phyloP scores from a whole-genome alignment of 92 coral and sea anemone genomes.

The Chrysogorgia sp. region DNA sequence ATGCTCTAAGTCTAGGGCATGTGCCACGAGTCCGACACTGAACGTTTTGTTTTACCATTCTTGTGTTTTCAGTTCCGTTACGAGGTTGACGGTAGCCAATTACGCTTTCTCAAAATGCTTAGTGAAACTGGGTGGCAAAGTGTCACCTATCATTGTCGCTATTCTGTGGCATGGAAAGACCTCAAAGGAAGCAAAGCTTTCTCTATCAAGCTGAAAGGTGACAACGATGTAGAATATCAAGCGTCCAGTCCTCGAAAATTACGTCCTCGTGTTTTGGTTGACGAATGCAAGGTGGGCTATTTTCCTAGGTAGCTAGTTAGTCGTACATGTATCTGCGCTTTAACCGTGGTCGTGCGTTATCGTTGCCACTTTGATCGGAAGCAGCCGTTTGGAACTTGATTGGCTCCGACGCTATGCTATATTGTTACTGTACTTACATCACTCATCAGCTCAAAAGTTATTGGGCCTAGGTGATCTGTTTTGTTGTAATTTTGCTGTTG shows the following conservation, averaged over 20 bases:
- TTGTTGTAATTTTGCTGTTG: too few species aligned
- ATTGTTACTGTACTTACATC: too few species aligned
- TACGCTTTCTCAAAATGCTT: slow-evolving; percentile 78
- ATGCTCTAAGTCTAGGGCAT: too few species aligned
- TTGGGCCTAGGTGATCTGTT: too few species aligned
- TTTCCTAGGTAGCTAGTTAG: background rate
- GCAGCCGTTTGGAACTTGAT: too few species aligned
- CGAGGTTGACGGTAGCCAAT: slow-evolving; percentile 75
- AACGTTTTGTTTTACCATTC: background rate
- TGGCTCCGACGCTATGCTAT: too few species aligned
- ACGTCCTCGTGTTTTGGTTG: slow-evolving; percentile 74
- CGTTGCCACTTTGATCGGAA: too few species aligned
- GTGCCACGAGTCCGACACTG: background rate
- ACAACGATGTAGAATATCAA: slow-evolving; percentile 86
- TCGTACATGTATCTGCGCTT: background rate
- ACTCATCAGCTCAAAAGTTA: too few species aligned
- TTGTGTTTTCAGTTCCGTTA: slow-evolving; percentile 67
- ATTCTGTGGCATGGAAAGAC: slow-evolving; percentile 90
- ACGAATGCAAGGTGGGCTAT: slow-evolving; percentile 75
- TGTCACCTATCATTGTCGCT: slow-evolving; percentile 92
- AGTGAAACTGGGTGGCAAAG: slow-evolving; percentile 89
- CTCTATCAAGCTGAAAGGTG: slow-evolving; percentile 83
- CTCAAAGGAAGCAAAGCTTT: slow-evolving; percentile 56
- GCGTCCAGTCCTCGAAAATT: slow-evolving; percentile 83
- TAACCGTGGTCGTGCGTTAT: background rate